Evolutionary conservation across 2,113 vertebrate species (phyloP).

Genomic region (Setophaga kirtlandii): DNA sequence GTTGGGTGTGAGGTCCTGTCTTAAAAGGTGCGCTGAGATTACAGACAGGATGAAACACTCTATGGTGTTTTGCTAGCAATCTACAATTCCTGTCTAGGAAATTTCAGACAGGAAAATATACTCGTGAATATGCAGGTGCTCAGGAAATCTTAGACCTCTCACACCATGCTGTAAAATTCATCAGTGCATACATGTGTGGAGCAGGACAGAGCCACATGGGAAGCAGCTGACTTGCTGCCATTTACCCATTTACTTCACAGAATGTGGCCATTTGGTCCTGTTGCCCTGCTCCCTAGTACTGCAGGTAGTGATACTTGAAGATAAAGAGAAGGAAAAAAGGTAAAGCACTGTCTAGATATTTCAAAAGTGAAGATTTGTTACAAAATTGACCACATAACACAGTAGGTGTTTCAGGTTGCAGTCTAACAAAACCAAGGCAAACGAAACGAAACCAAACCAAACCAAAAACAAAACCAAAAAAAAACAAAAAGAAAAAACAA

Average conservation of each 20-base stretch:
- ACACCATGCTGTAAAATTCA: not conserved
- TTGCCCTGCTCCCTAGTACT: not conserved
- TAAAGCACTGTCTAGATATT: not conserved
- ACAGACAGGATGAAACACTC: not conserved
- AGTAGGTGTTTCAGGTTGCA: not conserved
- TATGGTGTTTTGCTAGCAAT: not conserved
- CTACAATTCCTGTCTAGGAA: not conserved
- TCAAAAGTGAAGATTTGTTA: not conserved
- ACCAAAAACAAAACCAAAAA: too few species aligned
- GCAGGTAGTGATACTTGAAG: not conserved
- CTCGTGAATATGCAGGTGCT: not conserved
- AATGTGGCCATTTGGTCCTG: not conserved
- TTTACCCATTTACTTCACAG: not conserved
- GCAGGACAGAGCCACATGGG: fast-evolving
- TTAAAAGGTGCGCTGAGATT: not conserved
- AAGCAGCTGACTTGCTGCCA: not conserved
- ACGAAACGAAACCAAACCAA: too few species aligned
- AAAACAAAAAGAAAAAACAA: not conserved
- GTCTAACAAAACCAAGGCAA: not conserved
- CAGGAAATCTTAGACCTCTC: not conserved
- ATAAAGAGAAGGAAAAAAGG: not conserved
- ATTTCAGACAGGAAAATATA: not conserved
- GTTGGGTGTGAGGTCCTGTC: fast-evolving
- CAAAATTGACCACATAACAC: not conserved
- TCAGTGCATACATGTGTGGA: not conserved